phyloP scores from a whole-genome alignment of 2,797 vertebrate genomes.

The Pseudomugil gertrudae region DNA sequence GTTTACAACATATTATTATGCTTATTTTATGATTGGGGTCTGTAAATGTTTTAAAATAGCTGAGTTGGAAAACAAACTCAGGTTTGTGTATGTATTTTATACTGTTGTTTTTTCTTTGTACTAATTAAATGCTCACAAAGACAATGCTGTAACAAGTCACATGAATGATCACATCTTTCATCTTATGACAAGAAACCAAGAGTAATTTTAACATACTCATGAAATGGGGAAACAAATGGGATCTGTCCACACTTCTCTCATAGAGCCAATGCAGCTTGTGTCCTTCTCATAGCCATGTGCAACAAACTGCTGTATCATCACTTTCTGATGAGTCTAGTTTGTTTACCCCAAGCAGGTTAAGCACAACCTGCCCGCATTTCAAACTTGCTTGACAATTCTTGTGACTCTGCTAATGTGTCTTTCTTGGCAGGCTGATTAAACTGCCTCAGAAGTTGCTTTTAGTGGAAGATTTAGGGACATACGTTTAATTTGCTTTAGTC shows the following conservation, averaged over 20 bases:
- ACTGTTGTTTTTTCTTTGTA: too few species aligned
- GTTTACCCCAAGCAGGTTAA: not conserved
- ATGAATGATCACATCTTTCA: not conserved
- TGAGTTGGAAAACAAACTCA: too few species aligned
- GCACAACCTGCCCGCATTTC: not conserved
- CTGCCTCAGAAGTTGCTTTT: constrained; percentile 26
- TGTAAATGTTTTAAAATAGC: too few species aligned
- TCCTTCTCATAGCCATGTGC: constrained; percentile 6
- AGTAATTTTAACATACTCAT: not conserved
- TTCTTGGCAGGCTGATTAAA: constrained; percentile 16
- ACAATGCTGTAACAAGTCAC: not conserved
- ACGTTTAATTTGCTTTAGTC: constrained; percentile 18
- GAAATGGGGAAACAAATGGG: too few species aligned
- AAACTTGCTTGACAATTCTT: not conserved
- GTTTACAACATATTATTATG: not conserved
- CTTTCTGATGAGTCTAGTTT: not conserved
- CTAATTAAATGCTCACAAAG: too few species aligned
- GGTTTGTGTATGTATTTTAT: too few species aligned
- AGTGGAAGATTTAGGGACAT: constrained; percentile 39
- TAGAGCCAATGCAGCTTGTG: not conserved
- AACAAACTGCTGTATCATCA: not conserved
- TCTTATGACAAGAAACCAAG: not conserved
- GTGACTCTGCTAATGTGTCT: not conserved
- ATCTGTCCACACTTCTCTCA: not conserved
- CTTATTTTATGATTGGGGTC: too few species aligned